phyloP scores from a whole-genome alignment of 1,140 invertebrate genomes.

The Andrena cerasifolii region DNA sequence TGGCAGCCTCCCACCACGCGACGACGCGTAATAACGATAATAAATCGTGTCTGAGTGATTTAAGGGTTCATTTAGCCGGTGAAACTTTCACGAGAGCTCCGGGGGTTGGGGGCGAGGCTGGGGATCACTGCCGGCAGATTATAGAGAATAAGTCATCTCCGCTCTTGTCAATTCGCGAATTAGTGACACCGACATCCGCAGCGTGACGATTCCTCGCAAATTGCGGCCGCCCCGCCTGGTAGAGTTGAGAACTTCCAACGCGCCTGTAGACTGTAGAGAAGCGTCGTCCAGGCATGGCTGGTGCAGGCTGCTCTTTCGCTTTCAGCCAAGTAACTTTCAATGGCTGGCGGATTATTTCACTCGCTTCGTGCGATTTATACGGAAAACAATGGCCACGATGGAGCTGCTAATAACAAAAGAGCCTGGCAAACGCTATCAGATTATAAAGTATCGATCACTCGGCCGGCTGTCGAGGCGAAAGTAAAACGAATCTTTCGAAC shows the following conservation, averaged over 20 bases:
- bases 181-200: conserved; percentile 31
- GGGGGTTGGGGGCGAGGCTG: too few species aligned
- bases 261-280: not conserved
- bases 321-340: not conserved
- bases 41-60: conserved; percentile 59
- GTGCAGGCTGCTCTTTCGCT: not conserved
- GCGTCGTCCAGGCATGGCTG: not conserved
- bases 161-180: conserved; percentile 28
- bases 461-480: not conserved
- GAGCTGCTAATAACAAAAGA: not conserved
- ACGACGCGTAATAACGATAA: conserved; percentile 61
- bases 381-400: not conserved
- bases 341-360: not conserved
- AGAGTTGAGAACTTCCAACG: conserved; percentile 19
- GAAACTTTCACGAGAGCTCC: conserved; percentile 25
- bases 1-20: conserved; percentile 36
- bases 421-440: conserved; percentile 1
- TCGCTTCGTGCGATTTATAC: conserved; percentile 1
- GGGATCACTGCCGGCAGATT: conserved; percentile 13
- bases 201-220: conserved; percentile 7
- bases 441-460: conserved; percentile 33
- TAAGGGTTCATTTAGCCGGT: conserved; percentile 49
- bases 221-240: too few species aligned
- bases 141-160: conserved; percentile 44
- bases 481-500: conserved; percentile 24